A percentile compares a stretch with the other conserved stretches of the same genome.
phyloP scores from a whole-genome alignment of 2,888 invertebrate species.

The Neoitamus cyanurus region DNA sequence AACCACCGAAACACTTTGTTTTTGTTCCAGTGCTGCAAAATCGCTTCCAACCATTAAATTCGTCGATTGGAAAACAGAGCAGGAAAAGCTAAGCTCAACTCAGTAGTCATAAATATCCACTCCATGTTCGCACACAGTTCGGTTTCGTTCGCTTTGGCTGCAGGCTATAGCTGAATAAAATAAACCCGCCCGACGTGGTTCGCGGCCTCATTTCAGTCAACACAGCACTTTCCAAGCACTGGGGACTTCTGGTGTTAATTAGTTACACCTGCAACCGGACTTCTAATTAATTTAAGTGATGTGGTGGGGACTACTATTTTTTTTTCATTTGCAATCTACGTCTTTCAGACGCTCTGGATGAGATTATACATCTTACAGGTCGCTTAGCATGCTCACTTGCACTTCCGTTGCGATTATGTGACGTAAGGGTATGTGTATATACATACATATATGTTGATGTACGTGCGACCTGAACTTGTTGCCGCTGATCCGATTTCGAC shows the following conservation, averaged over 20 bases:
- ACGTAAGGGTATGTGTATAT: too few relatives aligned
- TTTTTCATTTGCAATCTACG: background rate
- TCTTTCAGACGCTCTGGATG: too few relatives aligned
- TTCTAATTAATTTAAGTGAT: background rate
- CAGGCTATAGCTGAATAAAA: too few relatives aligned
- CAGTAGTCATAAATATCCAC: background rate
- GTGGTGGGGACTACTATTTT: background rate
- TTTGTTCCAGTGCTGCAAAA: background rate
- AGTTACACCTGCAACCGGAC: conserved; percentile 13
- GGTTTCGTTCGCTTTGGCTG: background rate
- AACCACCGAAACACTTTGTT: conserved; percentile 16
- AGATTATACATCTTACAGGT: background rate
- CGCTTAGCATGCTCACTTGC: background rate
- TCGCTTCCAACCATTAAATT: conserved; percentile 14
- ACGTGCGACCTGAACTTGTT: conserved; percentile 7
- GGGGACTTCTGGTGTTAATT: conserved; percentile 17
- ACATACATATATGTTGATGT: too few relatives aligned
- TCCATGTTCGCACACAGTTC: background rate
- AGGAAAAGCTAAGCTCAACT: conserved; percentile 38
- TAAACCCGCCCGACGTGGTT: too few relatives aligned
- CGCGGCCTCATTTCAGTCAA: too few relatives aligned
- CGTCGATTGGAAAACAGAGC: conserved; percentile 34
- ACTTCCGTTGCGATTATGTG: too few relatives aligned
- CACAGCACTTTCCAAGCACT: background rate
- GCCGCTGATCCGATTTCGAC: background rate